Percentiles rank a stretch among this genome's conserved stretches.
phyloP scores from a whole-genome alignment of 2,797 vertebrate genomes.

The Lepus townsendii region DNA sequence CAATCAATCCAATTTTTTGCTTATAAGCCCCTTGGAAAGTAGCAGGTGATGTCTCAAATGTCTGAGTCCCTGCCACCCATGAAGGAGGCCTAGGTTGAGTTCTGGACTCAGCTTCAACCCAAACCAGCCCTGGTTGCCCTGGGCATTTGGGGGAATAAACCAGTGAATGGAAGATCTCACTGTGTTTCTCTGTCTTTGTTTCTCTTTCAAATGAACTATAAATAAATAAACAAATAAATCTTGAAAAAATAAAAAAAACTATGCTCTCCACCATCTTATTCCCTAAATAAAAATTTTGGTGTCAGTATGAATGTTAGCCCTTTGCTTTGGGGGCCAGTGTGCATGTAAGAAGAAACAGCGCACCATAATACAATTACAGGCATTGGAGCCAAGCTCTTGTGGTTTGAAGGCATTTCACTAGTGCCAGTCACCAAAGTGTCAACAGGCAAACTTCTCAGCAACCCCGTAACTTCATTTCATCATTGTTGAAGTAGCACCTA shows the following conservation, averaged over 20 bases:
- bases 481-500: neutral
- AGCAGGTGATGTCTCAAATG: no score
- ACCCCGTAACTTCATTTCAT: neutral
- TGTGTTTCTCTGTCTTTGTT: no score
- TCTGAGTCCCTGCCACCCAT: no score
- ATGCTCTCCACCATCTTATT: neutral
- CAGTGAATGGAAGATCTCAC: no score
- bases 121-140: no score
- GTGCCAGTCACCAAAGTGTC: neutral
- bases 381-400: neutral
- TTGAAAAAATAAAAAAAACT: neutral
- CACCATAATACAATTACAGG: neutral
- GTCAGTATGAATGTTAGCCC: neutral
- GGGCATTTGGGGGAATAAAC: no score
- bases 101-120: no score
- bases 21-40: no score
- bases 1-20: no score
- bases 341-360: neutral
- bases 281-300: neutral
- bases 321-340: neutral
- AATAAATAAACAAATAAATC: no score
- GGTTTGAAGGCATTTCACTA: neutral
- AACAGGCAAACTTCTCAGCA: neutral
- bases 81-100: no score
- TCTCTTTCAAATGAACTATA: no score